Conservation (phyloP, 2,888 invertebrate species). For the Drosophila nr. perissopoda region DNA sequence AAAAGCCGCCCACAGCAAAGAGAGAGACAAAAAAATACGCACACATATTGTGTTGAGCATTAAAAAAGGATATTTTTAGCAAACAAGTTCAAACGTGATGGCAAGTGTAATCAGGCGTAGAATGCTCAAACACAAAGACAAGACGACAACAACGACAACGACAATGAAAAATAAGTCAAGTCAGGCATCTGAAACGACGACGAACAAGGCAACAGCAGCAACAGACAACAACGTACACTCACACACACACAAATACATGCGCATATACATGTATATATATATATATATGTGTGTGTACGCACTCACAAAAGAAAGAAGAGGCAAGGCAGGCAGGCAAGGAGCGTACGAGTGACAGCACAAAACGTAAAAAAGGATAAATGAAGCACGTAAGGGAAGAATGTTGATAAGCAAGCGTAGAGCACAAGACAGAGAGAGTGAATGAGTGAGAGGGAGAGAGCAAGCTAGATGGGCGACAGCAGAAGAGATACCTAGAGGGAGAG, state of each 20-base stretch:
- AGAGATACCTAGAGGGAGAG: slow-evolving; percentile 15
- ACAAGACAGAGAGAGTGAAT: slow-evolving; percentile 45
- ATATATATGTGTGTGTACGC: slow-evolving; percentile 24
- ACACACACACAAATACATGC: slow-evolving; percentile 7
- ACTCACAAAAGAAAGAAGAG: slow-evolving; percentile 36
- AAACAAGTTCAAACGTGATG: slow-evolving; percentile 60
- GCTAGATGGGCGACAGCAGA: slow-evolving; percentile 5
- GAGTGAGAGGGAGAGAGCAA: slow-evolving; percentile 32
- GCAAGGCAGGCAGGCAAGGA: slow-evolving; percentile 44
- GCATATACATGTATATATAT: slow-evolving; percentile 1
- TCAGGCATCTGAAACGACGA: slow-evolving; percentile 57
- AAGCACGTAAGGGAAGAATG: slow-evolving; percentile 65
- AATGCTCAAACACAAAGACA: slow-evolving; percentile 75
- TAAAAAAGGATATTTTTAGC: slow-evolving; percentile 61
- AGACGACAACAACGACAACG: slow-evolving; percentile 63
- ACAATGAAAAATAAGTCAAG: slow-evolving; percentile 79
- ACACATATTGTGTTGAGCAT: slow-evolving; percentile 14
- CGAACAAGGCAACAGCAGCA: slow-evolving; percentile 55
- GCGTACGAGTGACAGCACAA: slow-evolving; percentile 66
- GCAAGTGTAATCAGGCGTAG: slow-evolving; percentile 76
- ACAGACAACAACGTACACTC: slow-evolving; percentile 39
- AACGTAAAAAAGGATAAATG: slow-evolving; percentile 75
- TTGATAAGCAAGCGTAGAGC: slow-evolving; percentile 53
- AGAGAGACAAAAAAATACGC: slow-evolving; percentile 1
- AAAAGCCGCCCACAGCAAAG: slow-evolving; percentile 28